Conservation (phyloP, 2,797 vertebrate genomes). For the Enoplosus armatus region DNA sequence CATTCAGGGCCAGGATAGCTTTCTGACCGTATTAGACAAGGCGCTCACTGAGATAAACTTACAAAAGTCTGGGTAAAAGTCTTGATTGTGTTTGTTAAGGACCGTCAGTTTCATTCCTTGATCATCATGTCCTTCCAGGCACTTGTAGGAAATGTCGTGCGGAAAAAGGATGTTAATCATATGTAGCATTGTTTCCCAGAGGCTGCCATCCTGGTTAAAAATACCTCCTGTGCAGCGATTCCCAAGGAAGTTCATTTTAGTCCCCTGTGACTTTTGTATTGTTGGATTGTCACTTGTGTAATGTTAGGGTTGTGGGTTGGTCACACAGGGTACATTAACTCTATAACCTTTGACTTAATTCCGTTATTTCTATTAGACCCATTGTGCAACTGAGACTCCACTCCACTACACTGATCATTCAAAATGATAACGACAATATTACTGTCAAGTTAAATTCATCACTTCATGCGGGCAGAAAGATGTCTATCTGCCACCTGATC, state of each 20-base stretch:
- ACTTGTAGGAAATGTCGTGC: background rate
- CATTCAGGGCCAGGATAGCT: background rate
- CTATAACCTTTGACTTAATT: background rate
- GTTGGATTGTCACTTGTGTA: background rate
- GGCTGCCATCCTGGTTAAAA: constrained; percentile 9
- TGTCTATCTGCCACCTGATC: background rate
- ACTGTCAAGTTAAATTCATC: background rate
- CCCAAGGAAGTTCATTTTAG: constrained; percentile 26
- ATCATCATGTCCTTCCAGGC: background rate
- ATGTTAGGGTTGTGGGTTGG: background rate
- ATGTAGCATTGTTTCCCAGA: constrained; percentile 2
- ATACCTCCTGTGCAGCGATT: background rate
- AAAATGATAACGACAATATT: no score
- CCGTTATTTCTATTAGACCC: background rate
- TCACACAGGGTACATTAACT: background rate
- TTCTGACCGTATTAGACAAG: background rate
- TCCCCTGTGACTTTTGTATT: background rate
- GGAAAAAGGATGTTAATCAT: constrained; percentile 15
- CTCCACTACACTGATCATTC: background rate
- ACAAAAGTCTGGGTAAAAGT: background rate
- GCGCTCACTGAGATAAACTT: background rate
- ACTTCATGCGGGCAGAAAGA: no score
- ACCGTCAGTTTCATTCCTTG: background rate
- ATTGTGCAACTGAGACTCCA: background rate
- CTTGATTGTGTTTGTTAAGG: background rate